Conservation (phyloP, 2,888 invertebrate genomes). For the Pteria penguin region DNA sequence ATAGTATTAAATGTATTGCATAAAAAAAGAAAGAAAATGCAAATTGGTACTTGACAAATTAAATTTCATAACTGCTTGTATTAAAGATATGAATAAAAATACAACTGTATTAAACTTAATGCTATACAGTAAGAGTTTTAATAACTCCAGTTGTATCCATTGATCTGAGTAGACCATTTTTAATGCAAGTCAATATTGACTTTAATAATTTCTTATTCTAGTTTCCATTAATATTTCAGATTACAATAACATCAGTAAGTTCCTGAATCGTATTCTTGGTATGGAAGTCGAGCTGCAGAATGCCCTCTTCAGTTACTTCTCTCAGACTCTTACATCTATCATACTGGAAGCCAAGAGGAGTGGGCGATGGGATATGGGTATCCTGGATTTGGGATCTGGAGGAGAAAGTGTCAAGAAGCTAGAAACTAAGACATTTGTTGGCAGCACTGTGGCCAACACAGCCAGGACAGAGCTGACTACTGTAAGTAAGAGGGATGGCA, state of each 20-base stretch:
- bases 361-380: constrained; percentile 97
- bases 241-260: constrained; percentile 98
- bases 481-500: constrained; percentile 66
- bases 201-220: too few relatives aligned
- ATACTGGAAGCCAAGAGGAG: constrained; percentile 95
- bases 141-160: too few relatives aligned
- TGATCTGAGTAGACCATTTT: too few relatives aligned
- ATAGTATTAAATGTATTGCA: too few relatives aligned
- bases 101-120: too few relatives aligned
- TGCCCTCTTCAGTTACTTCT: constrained; percentile 97
- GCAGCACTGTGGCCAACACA: constrained; percentile 86
- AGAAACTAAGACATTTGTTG: constrained; percentile 89
- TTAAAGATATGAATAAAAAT: too few relatives aligned
- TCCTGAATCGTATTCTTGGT: constrained; percentile 96
- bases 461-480: constrained; percentile 92
- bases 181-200: too few relatives aligned
- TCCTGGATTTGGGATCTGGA: constrained; percentile 93
- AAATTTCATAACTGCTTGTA: too few relatives aligned
- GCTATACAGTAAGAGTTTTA: too few relatives aligned
- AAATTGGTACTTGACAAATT: too few relatives aligned
- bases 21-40: too few relatives aligned
- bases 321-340: constrained; percentile 94
- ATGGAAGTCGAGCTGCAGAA: constrained; percentile 99
- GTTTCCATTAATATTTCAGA: constrained; percentile 82
- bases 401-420: constrained; percentile 94